Base-by-base conservation (phyloP, 2,888 invertebrate species). In the Phengaris arion region DNA sequence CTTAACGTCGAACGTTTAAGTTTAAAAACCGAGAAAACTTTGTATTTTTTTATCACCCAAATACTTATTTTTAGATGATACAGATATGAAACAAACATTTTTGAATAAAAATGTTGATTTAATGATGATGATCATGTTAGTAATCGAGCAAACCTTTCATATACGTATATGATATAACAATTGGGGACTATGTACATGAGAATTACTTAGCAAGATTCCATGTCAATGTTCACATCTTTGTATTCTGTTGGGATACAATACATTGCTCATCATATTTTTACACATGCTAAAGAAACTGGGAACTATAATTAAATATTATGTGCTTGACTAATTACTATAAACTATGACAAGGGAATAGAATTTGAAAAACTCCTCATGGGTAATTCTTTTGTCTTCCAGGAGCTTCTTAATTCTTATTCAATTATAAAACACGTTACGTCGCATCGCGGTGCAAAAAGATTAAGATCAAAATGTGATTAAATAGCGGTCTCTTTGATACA, bases 181-280 rank as follows among this genome's bases (percentile, higher is more conserved):
- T 7, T 59, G 22, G 9, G 22, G 22, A 22, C 10, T 59, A 9
- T 8, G n/a, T 59, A 59, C 22, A 22, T 59, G 59, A 10, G 15
- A 59, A 59, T 22, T 22, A 59, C 22, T 22, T 22, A 57, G 22
- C 22, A 59, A 69, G 22, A 6, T 70, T 13, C 48, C 51, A 51
- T 15, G 85, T 84, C 83, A 83, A 83, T 84, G 89, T 91, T 70
- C 52, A 70, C 70, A 52, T 70, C 91, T 89, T 91, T 91, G 90
- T 91, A 90, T 88, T 82, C 81, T 83, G 82, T 84, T 79, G 59
- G 82, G 77, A 85, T 82, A 85, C 89, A 89, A 88, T 89, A 85
- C 86, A 83, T 85, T 83, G 87, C 88, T 90, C 88, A 89, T 87
- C 88, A 88, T 88, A 90, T 90, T 88, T 8, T 0, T 55, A 57